These are phyloP conservation scores for Glyptemys insculpta DNA, from an alignment of 2,797 vertebrate genomes.

Conservation along the genomic window DNA sequence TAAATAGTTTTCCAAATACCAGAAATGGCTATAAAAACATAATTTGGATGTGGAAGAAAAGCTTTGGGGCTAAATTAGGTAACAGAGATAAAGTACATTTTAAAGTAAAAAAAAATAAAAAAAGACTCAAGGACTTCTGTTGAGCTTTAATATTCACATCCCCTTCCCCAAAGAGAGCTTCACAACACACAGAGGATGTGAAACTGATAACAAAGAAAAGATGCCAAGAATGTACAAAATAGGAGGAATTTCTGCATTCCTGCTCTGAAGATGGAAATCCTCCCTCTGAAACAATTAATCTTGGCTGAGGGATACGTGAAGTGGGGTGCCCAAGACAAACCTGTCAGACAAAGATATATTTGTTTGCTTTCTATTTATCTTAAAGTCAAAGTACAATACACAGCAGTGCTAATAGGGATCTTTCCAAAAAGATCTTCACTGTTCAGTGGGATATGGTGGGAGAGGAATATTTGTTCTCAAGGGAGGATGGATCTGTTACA, in stretches of 20 bases:
- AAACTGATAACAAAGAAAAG: conserved; percentile 55
- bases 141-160: conserved; percentile 45
- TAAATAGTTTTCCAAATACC: conserved; percentile 43
- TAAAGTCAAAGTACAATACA: conserved; percentile 43
- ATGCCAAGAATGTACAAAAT: conserved; percentile 63
- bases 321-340: conserved; percentile 72
- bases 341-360: conserved; percentile 75
- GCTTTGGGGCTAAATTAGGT: conserved; percentile 50
- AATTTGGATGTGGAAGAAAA: conserved; percentile 25
- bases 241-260: conserved; percentile 76
- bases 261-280: conserved; percentile 71
- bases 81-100: conserved; percentile 39
- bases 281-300: conserved; percentile 78
- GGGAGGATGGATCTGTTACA: background rate
- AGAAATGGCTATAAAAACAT: conserved; percentile 44
- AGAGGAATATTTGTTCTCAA: conserved; percentile 45
- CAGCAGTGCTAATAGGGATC: conserved; percentile 36
- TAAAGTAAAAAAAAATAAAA: conserved; percentile 25
- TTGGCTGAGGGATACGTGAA: conserved; percentile 70
- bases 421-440: conserved; percentile 39
- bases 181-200: conserved; percentile 41
- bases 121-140: background rate
- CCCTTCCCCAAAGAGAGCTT: conserved; percentile 31
- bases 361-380: conserved; percentile 77
- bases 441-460: conserved; percentile 13